These are phyloP conservation scores for Xiphorhynchus erythropygius DNA, from an alignment of 2,797 vertebrate species.

Conservation along the genomic window DNA sequence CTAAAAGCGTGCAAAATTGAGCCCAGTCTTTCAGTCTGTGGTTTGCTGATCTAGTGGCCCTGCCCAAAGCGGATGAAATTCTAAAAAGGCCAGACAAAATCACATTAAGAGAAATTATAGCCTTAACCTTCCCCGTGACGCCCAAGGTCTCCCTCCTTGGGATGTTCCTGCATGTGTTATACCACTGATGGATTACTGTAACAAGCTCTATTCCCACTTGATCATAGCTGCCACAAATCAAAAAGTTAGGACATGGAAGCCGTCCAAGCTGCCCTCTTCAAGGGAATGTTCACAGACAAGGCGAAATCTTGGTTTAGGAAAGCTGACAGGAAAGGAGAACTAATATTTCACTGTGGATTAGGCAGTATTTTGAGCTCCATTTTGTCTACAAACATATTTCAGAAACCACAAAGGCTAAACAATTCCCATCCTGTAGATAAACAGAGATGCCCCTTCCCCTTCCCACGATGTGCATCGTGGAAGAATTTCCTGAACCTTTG, in stretches of 20 bases:
- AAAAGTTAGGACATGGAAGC: constrained; percentile 36
- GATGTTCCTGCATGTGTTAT: constrained; percentile 45
- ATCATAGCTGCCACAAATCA: constrained; percentile 57
- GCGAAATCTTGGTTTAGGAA: constrained; percentile 45
- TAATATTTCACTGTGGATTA: constrained; percentile 59
- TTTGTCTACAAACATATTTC: constrained; percentile 37
- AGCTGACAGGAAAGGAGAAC: constrained; percentile 54
- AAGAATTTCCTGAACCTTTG: constrained; percentile 16
- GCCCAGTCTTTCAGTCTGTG: constrained; percentile 33
- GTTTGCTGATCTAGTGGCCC: constrained; percentile 46
- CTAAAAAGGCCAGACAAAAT: constrained; percentile 57
- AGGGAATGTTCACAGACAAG: constrained; percentile 31
- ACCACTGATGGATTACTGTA: constrained; percentile 50
- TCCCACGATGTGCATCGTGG: not conserved
- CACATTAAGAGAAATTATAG: constrained; percentile 62
- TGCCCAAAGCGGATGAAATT: not conserved
- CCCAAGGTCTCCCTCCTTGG: constrained; percentile 52
- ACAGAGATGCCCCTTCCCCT: constrained; percentile 42
- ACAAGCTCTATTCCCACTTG: constrained; percentile 48
- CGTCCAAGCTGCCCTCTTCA: constrained; percentile 53
- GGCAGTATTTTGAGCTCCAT: constrained; percentile 33
- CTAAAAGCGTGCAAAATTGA: not conserved
- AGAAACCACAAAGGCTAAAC: constrained; percentile 50
- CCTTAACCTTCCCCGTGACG: constrained; percentile 14
- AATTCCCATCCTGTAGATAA: constrained; percentile 38